These are phyloP conservation scores for Sarcophaga rosellei DNA, from an alignment of 2,888 invertebrate species.

Conservation along the genomic window DNA sequence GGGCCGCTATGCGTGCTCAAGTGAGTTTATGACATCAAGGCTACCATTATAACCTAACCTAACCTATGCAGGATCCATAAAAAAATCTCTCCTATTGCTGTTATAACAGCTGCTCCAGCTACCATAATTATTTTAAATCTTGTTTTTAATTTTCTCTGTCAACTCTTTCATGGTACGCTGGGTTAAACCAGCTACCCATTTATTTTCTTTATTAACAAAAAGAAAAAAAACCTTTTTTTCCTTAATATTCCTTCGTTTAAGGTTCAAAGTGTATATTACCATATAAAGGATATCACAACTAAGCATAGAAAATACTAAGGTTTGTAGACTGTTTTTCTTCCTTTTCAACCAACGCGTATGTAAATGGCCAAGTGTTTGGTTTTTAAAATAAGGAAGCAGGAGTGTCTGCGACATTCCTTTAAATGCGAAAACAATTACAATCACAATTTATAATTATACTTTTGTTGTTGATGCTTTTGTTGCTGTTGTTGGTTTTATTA, in stretches of 20 bases:
- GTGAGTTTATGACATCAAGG: too few species aligned
- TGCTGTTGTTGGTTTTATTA: not conserved
- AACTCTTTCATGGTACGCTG: not conserved
- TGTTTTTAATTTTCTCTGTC: too few species aligned
- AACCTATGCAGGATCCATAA: too few species aligned
- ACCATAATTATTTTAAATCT: too few species aligned
- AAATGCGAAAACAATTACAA: constrained; percentile 62
- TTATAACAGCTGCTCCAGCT: too few species aligned
- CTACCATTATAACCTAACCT: too few species aligned
- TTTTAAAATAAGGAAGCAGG: not conserved
- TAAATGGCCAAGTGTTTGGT: not conserved
- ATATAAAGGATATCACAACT: not conserved
- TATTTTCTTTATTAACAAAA: too few species aligned
- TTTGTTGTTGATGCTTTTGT: not conserved
- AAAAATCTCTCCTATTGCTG: too few species aligned
- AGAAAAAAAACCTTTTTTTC: too few species aligned
- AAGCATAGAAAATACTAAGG: not conserved
- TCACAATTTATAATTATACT: constrained; percentile 64
- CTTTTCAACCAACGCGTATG: not conserved
- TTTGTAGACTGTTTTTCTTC: not conserved
- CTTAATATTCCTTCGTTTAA: too few species aligned
- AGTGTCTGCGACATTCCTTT: constrained; percentile 49
- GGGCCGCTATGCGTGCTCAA: too few species aligned
- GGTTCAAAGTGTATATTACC: too few species aligned
- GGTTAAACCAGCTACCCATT: not conserved